These are phyloP conservation scores for Ctenodactylus gundi DNA, from an alignment of 2,113 vertebrate species.

Conservation along the genomic window DNA sequence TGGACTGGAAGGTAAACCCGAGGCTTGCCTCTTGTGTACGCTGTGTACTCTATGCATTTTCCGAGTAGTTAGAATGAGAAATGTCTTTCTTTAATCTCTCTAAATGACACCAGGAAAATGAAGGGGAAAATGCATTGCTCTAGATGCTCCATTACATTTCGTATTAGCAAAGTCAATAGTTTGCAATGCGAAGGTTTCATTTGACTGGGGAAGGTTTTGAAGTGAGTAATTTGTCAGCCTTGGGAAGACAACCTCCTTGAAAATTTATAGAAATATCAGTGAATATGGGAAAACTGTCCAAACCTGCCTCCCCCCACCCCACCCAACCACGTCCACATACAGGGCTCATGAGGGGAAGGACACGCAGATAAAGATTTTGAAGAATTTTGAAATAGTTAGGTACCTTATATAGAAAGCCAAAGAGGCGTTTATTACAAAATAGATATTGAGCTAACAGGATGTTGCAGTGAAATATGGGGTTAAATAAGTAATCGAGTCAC, in stretches of 20 bases:
- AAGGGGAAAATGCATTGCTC: not conserved
- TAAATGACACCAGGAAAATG: not conserved
- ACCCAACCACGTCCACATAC: too few species aligned
- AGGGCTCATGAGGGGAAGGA: too few species aligned
- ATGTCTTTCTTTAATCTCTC: not conserved
- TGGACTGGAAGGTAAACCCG: not conserved
- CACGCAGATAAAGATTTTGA: not conserved
- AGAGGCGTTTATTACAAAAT: not conserved
- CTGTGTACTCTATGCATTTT: not conserved
- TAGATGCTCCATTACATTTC: not conserved
- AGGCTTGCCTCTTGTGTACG: not conserved
- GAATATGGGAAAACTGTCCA: not conserved
- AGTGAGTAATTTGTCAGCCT: not conserved
- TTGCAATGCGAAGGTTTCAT: not conserved
- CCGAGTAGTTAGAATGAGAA: not conserved
- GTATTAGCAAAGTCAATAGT: not conserved
- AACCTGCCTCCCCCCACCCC: too few species aligned
- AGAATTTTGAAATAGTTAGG: not conserved
- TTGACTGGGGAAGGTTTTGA: not conserved
- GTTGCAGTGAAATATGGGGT: not conserved
- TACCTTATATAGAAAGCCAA: not conserved
- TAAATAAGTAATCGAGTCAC: not conserved
- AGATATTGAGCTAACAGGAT: not conserved
- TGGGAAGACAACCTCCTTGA: slow-evolving; percentile 2
- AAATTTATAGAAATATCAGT: not conserved